phyloP scores from a whole-genome alignment of 37 sponge, comb jelly and placozoan genomes.

The Halichondria panicea region DNA sequence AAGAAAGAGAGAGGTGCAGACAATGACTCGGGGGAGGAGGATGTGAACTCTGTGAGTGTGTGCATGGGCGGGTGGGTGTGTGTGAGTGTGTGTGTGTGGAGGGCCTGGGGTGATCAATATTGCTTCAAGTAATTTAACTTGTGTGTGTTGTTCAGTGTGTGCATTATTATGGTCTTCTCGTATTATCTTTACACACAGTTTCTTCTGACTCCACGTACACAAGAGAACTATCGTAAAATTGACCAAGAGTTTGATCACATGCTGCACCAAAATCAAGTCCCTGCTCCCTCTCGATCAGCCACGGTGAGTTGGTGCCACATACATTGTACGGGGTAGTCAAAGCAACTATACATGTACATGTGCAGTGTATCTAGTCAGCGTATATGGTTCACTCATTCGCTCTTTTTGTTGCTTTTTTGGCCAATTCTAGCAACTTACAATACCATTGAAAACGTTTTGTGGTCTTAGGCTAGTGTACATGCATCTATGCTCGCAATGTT shows the following conservation, averaged over 20 bases:
- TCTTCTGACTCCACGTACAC: slow-evolving; percentile 49
- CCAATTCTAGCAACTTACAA: slow-evolving; percentile 6
- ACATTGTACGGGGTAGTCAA: not conserved
- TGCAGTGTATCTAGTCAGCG: too few species aligned
- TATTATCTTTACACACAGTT: slow-evolving; percentile 4
- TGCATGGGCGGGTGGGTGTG: not conserved
- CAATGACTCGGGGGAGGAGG: slow-evolving; percentile 59
- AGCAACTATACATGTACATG: too few species aligned
- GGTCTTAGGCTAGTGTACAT: too few species aligned
- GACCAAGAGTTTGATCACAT: slow-evolving; percentile 63
- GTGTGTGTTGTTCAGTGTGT: too few species aligned
- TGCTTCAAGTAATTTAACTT: not conserved
- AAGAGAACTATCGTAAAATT: slow-evolving; percentile 41
- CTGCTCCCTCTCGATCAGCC: not conserved
- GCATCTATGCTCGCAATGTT: too few species aligned
- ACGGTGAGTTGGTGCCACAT: not conserved
- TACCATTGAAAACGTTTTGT: too few species aligned
- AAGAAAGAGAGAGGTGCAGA: slow-evolving; percentile 47
- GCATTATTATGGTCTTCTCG: too few species aligned
- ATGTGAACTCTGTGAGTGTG: not conserved
- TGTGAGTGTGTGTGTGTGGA: not conserved
- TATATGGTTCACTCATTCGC: too few species aligned
- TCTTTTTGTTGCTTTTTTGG: not conserved
- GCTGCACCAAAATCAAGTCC: slow-evolving; percentile 23
- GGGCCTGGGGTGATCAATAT: too few species aligned